Evolutionary conservation across 2,113 vertebrate species (phyloP), one percentile per base, ranked within the genome.

Genomic region (Phalacrocorax carbo): DNA sequence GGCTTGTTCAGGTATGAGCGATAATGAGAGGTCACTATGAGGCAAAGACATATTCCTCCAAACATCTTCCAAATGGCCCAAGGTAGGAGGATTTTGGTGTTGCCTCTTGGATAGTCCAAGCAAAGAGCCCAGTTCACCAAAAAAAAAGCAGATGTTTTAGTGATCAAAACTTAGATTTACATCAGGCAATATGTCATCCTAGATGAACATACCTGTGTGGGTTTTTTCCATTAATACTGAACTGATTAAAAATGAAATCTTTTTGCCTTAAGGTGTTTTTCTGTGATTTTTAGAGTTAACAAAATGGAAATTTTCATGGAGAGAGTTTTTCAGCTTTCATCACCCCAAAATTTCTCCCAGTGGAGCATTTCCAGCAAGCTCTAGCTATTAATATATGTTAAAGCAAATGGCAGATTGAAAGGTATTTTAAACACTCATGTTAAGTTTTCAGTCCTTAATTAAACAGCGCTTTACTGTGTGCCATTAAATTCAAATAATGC

Each of bases 401-500:
- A 51, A 85, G 40, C 44, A 61, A 85, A 55, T 36, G 52, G 62
- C 66, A 88, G 40, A 54, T 65, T 93, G 81, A 93, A 89, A 30
- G n/a, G 23, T 54, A 49, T 88, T 96, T 93, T 84, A 88, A 92
- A 75, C 3, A 12, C 16, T 73, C 26, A 4, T 13, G 32, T 77
- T 58, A 51, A 60, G 16, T 73, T 94, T 88, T 88, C 73, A 92
- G 57, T 92, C 64, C 64, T 88, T 96, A 94, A 88, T 96, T 95
- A 97, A 92, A 81, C 60, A 91, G 29, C 57, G 38, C 55, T 96
- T 77, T 62, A 70, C 72, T 58, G 3, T 68, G 19, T 78, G 48
- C 76, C 52, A 75, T 93, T 95, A 93, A 94, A 95, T 90, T 68
- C 86, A 88, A 95, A 86, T 94, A 90, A 88, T 78, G 80, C 51